phyloP scores from a whole-genome alignment of 2,888 invertebrate genomes.

The Parnassius apollo region DNA sequence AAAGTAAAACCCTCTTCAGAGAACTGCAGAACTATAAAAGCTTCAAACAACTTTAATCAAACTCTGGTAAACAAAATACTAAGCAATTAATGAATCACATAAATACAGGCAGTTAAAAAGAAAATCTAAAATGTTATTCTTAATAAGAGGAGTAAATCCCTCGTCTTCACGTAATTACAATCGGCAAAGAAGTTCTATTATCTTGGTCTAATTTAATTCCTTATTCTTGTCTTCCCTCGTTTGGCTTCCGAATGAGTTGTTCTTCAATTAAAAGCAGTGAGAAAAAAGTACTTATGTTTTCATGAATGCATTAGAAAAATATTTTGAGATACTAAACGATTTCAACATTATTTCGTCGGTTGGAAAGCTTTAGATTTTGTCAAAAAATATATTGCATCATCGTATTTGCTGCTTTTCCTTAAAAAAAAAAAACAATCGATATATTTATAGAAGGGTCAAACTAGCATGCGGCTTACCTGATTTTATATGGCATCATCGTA shows the following conservation, averaged over 20 bases:
- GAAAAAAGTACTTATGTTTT: conserved; percentile 10
- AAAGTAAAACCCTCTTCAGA: too few relatives aligned
- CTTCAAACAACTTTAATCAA: too few relatives aligned
- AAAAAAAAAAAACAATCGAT: too few relatives aligned
- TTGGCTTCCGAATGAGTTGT: conserved; percentile 22
- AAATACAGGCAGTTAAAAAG: conserved; percentile 7
- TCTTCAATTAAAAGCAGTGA: conserved; percentile 22
- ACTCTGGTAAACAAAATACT: background rate
- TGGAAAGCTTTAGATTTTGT: too few relatives aligned
- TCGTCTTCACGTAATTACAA: conserved; percentile 26
- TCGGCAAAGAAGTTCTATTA: conserved; percentile 25
- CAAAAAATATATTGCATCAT: too few relatives aligned
- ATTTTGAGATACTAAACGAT: background rate
- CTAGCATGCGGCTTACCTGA: too few relatives aligned
- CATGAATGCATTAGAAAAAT: background rate
- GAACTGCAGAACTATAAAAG: too few relatives aligned
- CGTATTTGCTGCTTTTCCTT: too few relatives aligned
- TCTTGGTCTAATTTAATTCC: conserved; percentile 26
- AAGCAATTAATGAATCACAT: conserved; percentile 6
- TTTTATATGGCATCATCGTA: too few relatives aligned
- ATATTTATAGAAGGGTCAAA: too few relatives aligned
- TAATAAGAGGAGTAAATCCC: conserved; percentile 12
- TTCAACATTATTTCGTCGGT: too few relatives aligned
- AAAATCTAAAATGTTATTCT: conserved; percentile 23
- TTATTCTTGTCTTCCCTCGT: conserved; percentile 26